Percentiles rank a stretch among this genome's conserved stretches.
phyloP scores from a whole-genome alignment of 2,113 vertebrate species.

The Apistogramma diplotaenia region DNA sequence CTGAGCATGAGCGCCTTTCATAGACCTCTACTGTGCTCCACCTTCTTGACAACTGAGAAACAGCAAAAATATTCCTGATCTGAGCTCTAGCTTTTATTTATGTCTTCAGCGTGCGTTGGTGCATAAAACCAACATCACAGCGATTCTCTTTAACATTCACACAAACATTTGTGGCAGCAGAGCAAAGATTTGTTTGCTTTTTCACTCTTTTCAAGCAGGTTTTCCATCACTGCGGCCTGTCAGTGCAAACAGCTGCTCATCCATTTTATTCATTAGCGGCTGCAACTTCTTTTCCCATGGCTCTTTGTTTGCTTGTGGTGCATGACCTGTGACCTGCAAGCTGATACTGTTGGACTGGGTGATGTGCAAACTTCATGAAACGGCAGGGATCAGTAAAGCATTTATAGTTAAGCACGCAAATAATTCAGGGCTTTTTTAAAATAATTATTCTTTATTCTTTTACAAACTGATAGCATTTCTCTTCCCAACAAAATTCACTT shows the following conservation, averaged over 20 bases:
- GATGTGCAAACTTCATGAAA: neutral
- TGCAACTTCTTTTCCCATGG: slow-evolving; percentile 67
- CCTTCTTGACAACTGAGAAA: neutral
- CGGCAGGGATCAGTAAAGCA: neutral
- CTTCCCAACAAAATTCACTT: slow-evolving; percentile 46
- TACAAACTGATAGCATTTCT: slow-evolving; percentile 38
- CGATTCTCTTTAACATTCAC: neutral
- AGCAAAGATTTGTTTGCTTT: neutral
- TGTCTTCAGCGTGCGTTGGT: neutral
- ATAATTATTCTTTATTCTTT: slow-evolving; percentile 33
- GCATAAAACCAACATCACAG: neutral
- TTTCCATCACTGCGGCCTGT: slow-evolving; percentile 46
- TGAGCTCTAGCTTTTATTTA: slow-evolving; percentile 34
- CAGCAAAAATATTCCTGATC: neutral
- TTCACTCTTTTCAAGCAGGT: slow-evolving; percentile 22
- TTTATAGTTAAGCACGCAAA: neutral
- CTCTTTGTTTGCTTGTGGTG: slow-evolving; percentile 65
- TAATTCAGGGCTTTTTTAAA: neutral
- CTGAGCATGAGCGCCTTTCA: neutral
- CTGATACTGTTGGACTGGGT: slow-evolving; percentile 56
- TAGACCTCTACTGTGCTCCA: neutral
- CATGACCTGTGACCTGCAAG: slow-evolving; percentile 63
- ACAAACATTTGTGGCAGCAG: neutral
- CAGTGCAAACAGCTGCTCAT: slow-evolving; percentile 27
- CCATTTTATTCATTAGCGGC: slow-evolving; percentile 64